Conservation (phyloP, 2,113 vertebrate species). For the Rhinolophus sinicus region DNA sequence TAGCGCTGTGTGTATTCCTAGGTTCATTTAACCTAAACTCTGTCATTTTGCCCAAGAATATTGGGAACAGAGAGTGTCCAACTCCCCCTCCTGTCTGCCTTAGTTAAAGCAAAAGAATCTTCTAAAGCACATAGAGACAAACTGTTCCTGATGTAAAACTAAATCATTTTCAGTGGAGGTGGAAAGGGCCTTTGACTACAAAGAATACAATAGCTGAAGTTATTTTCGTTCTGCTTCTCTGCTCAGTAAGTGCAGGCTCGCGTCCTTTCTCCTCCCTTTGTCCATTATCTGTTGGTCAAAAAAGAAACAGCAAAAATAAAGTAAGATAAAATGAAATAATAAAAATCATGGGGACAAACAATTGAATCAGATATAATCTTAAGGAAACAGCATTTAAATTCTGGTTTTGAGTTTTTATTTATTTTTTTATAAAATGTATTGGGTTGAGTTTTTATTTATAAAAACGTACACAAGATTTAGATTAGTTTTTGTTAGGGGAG, state of each 20-base stretch:
- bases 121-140: constrained; percentile 26
- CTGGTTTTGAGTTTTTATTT: not conserved
- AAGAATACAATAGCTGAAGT: constrained; percentile 7
- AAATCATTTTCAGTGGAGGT: constrained; percentile 2
- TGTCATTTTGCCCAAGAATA: constrained; percentile 11
- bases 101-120: not conserved
- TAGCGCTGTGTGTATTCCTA: not conserved
- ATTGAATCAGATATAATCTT: not conserved
- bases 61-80: not conserved
- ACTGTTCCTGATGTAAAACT: not conserved
- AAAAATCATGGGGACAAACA: not conserved
- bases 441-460: not conserved
- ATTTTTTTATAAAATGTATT: too few species aligned
- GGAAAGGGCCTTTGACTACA: not conserved
- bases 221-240: constrained; percentile 34
- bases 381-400: not conserved
- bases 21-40: constrained; percentile 2
- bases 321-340: not conserved
- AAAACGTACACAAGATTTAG: not conserved
- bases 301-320: not conserved
- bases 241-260: not conserved
- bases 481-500: not conserved
- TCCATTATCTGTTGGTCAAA: constrained; percentile 24
- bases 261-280: not conserved
- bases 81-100: not conserved